Evolutionary conservation across 2,888 invertebrate species (phyloP), one percentile per base, ranked within the genome.

Genomic region (Cephalotes varians): DNA sequence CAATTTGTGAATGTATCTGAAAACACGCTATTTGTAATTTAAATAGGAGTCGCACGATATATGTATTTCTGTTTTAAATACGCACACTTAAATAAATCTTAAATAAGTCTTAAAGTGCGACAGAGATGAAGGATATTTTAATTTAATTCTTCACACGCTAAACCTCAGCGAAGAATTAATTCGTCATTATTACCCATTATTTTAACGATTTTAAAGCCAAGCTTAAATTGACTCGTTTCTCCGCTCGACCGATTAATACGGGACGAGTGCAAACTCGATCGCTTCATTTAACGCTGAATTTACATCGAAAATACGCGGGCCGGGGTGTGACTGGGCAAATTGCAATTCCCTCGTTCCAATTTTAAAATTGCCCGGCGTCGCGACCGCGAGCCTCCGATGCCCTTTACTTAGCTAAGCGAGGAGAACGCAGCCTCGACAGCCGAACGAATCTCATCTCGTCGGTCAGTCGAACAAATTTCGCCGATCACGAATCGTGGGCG

Each of bases 401-500:
- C 25, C 25, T 37, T 74, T 60, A 60, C 18, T 62, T 15, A 18
- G 12, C 12, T 18, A 18, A 49, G n/a, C 21, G 25, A 64, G 37
- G 49, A 64, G 31, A 74, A 40, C 37, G 62, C 25, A 40, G 21
- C 15, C 56, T 28, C 56, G 56, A 56, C 56, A 56, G 28, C 5
- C 15, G 25, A 40, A 64, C 25, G 40, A 7, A 28, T 5, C 44
- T 18, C 49, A 18, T 51, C 51, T 51, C 51, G 28, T n/a, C 47
- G 47, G 10, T n/a, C 18, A 40, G 21, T 31, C 9, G 34, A 51
- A 31, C 34, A 56, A 69, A 56, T 69, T 69, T 44, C 44, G 44
- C 18, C 56, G 56, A 69, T 69, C 74, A 37, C 74, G 56, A 71
- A n/a, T 12, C n/a, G 37, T 73, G 49, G 80, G 49, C 80, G 74